phyloP scores from a whole-genome alignment of 1,140 invertebrate genomes.

The Coelopa frigida region DNA sequence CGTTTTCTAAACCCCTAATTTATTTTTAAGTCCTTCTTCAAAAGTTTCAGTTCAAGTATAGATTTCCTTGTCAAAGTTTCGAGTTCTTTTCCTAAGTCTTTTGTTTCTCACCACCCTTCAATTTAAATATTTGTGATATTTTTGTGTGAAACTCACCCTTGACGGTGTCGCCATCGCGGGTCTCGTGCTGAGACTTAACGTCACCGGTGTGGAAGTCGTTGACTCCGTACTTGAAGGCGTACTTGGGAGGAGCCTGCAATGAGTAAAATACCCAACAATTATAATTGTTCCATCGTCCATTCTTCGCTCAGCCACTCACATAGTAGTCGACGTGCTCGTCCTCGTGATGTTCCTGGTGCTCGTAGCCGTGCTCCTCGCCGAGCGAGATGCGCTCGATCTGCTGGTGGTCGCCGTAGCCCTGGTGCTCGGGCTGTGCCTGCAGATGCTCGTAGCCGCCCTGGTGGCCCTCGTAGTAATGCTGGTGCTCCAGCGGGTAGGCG shows the following conservation, averaged over 20 bases:
- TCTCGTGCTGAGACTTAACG: conserved; percentile 1
- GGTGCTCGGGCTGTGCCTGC: conserved; percentile 20
- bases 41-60: no score
- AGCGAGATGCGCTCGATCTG: conserved; percentile 38
- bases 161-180: conserved; percentile 5
- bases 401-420: conserved; percentile 33
- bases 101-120: conserved; percentile 46
- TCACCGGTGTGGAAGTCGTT: conserved; percentile 3
- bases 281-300: no score
- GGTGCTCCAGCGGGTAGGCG: conserved; percentile 39
- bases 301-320: conserved; percentile 43
- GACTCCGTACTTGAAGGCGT: conserved; percentile 7
- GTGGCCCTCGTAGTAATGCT: conserved; percentile 36
- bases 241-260: conserved; percentile 2
- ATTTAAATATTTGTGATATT: neutral
- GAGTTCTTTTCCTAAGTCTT: no score
- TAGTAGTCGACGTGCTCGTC: conserved; percentile 44
- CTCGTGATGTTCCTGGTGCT: conserved; percentile 33
- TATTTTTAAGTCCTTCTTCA: no score
- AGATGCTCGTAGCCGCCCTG: conserved; percentile 32
- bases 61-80: no score
- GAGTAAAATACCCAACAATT: neutral
- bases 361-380: conserved; percentile 33
- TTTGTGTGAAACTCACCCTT: neutral
- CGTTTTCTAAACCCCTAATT: no score